Base-by-base conservation (phyloP, 2,888 invertebrate species). In the Sturmia bella region DNA sequence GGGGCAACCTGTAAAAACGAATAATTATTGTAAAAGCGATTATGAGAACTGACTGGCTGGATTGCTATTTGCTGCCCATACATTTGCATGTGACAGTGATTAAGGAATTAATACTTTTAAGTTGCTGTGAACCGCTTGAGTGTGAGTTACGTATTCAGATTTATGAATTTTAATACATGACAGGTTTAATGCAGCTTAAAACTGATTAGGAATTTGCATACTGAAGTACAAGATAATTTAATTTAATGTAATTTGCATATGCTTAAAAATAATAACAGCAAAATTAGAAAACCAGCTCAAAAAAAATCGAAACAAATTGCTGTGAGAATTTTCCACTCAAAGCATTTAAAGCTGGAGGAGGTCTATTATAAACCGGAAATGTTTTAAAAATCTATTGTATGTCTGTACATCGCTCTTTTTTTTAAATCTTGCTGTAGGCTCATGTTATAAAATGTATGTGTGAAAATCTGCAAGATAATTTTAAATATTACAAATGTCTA, bases 221-320 rank as follows among this genome's bases (percentile, higher is more conserved):
- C 68, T 39, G 39, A 75, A 80, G 59, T 59, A 76, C 70, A 70
- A 75, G 75, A 80, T 76, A 80, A 76, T 70, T 64, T 64, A 69
- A 77, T 77, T 77, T 54, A 72, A 75, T 75, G n/a, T 57, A 68
- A 77, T 81, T 81, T 73, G 63, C 77, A 81, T 73, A 72, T 64
- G 39, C 19, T 9, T 11, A 32, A 63, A 64, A 54, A 56, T 15
- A 72, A 64, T 56, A 27, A 2, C 57, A 57, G 19, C 27, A 59
- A 37, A 50, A 19, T 50, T 68, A 41, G 57, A 66, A 27, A 68
- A 75, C 12, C 57, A 57, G 27, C 39, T 19, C 2, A 41, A 52
- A n/a, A 61, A 37, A 76, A 54, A 32, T 13, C 2, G 37, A 52
- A 9, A 45, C 21, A 52, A 78, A 73, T 73, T 39, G 59, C 59